Base-by-base conservation (phyloP, 2,797 vertebrate species). In the Eulemur albifrons region DNA sequence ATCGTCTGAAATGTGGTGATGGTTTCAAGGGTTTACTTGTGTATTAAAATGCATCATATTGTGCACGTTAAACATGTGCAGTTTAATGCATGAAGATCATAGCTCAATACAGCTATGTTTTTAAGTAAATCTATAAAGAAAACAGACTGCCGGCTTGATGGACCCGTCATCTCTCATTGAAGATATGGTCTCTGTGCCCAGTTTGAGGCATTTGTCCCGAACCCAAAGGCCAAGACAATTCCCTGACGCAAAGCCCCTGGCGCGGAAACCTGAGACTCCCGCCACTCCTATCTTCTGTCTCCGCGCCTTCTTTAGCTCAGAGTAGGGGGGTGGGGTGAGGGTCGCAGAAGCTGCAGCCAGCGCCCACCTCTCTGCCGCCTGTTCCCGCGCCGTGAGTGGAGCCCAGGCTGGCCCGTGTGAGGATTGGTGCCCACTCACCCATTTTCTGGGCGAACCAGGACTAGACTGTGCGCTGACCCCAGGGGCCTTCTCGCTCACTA, bases 201-300 rank as follows among this genome's bases (percentile, higher is more conserved):
- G 35, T 38, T 67, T 35, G 8, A 17, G 15, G 4, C 67, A 69
- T 38, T 20, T 54, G 17, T 38, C 35, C 67, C 2, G 35, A 38
- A 38, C 67, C 20, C 70, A 30, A 15, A 65, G 25, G 70, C 40
- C 70, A 43, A 25, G 23, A 72, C 69, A 43, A 43, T 27, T 38
- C 7, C 38, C 38, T 0, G 2, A 3, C 6, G 38, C 38, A 27
- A 15, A 0, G 27, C 27, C 27, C 32, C 32, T n/a, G 7, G 40
- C 25, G 15, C 15, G 25, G 70, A 14, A 7, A 73, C 40, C 38
- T 40, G 38, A 40, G 70, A 73, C 25, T 30, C 70, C 14, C 13
- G 70, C 40, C 27, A 12, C 14, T 30, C 20, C 7, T 18, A 9
- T 30, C 43, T 45, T 10, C 25, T 17, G 14, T 70, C 43, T 27